A percentile compares a stretch with the other conserved stretches of the same genome.
These are phyloP conservation scores for Oscheius sp. DNA, from an alignment of 2,888 invertebrate species.

Conservation along the genomic window DNA sequence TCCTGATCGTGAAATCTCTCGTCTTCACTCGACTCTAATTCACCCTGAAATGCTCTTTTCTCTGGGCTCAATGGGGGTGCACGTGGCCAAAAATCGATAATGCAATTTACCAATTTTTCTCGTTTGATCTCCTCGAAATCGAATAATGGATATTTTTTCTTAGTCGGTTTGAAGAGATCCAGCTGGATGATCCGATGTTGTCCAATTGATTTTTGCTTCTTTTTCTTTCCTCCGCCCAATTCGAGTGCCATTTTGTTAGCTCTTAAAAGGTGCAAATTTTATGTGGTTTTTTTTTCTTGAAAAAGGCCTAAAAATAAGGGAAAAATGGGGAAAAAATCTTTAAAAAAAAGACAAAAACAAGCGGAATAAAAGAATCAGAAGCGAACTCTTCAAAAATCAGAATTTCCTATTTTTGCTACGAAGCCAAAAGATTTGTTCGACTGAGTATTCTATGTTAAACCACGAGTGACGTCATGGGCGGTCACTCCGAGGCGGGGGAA, in stretches of 20 bases:
- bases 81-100: background rate
- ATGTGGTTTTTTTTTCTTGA: background rate
- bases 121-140: constrained; percentile 25
- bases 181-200: constrained; percentile 17
- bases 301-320: background rate
- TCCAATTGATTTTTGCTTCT: constrained; percentile 13
- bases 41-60: constrained; percentile 11
- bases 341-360: background rate
- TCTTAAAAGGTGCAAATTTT: background rate
- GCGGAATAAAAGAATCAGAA: background rate
- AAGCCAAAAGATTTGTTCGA: constrained; percentile 3
- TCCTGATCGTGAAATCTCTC: constrained; percentile 34
- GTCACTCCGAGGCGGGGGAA: constrained; percentile 17
- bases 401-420: constrained; percentile 16
- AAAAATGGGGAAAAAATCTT: constrained; percentile 1
- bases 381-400: constrained; percentile 14
- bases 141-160: constrained; percentile 29
- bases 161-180: constrained; percentile 30
- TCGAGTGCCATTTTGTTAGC: constrained; percentile 9
- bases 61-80: no score
- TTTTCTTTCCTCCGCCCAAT: constrained; percentile 19
- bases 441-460: constrained; percentile 25
- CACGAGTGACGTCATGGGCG: constrained; percentile 25
- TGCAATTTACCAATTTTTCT: constrained; percentile 12
- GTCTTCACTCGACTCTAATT: constrained; percentile 18